Base-by-base conservation (phyloP, 1,140 invertebrate species). In the Battus philenor region DNA sequence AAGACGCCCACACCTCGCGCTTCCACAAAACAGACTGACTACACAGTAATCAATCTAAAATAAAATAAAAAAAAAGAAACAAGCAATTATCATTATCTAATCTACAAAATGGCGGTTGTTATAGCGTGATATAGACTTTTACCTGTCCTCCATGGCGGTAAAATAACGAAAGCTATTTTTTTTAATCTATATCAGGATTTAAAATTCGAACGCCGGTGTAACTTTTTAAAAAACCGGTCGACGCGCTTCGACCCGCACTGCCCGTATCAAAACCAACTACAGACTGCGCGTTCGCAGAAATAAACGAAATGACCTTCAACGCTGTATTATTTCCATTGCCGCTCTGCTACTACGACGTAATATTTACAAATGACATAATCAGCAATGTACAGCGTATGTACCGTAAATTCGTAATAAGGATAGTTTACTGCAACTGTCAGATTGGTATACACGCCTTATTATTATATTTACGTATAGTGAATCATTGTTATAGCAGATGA, bases 111-210 rank as follows among this genome's bases (percentile, higher is more conserved):
- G 16, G 12, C 18, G 31, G 6, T 3, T n/a, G 12, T 17, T 18
- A 41, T 52, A 41, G 34, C 24, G 31, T 39, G 13, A 29, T 24
- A 48, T 22, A 39, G 20, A 41, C 6, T 27, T 49, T 54, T 72
- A 76, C 72, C 72, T 70, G 56, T 70, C 67, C 15, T 70, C 68
- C 72, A 75, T 75, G 34, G 43, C 59, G 54, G 11, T 33, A 59
- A 56, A 53, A 44, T 47, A 50, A 44, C 24, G 29, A 55, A 44
- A 48, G 41, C 51, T 55, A 12, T 38, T 54, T 58, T 64, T 60
- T 56, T 59, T 44, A 47, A 51, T 45, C 32, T 30, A 53, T 55
- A 50, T 51, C 45, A 20, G 58, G 43, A 52, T 59, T 36, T 32
- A 38, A 36, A 30, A 27, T 36, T 30, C 30, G 38, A 41, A 47